Evolutionary conservation across 2,797 vertebrate species (phyloP).

Genomic region (Pelodytes ibericus): DNA sequence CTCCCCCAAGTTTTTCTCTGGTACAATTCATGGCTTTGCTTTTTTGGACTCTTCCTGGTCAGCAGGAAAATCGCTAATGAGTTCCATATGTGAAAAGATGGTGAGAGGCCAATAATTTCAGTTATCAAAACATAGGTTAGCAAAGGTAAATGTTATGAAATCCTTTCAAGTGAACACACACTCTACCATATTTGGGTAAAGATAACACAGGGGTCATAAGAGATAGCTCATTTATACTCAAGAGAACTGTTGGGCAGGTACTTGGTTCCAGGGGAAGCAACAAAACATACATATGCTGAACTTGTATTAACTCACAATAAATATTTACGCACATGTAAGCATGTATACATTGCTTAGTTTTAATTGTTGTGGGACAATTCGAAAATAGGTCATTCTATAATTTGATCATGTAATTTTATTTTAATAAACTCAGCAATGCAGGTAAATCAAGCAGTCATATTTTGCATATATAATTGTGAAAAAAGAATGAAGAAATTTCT

Average conservation of each 20-base stretch:
- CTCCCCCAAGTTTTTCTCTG: neutral
- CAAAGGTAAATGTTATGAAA: constrained; percentile 33
- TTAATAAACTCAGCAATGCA: too few relatives aligned
- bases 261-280: constrained; percentile 18
- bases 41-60: neutral
- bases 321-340: constrained; percentile 6
- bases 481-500: too few relatives aligned
- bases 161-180: constrained; percentile 37
- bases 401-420: too few relatives aligned
- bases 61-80: constrained; percentile 23
- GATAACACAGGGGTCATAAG: constrained; percentile 42
- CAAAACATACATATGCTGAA: constrained; percentile 20
- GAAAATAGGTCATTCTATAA: too few relatives aligned
- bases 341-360: neutral
- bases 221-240: constrained; percentile 42
- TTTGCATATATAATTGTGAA: too few relatives aligned
- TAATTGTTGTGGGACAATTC: too few relatives aligned
- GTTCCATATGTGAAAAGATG: constrained; percentile 54
- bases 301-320: constrained; percentile 27
- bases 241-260: constrained; percentile 6
- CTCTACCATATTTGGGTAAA: constrained; percentile 25
- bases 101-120: constrained; percentile 37
- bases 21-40: constrained; percentile 3
- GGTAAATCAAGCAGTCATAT: too few relatives aligned
- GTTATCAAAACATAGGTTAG: constrained; percentile 56